Conservation (phyloP, 1,140 invertebrate species). For the honey bee (Apis mellifera) region Amel_HAv3.1 CM009945.2:9288001-9288500, state of each 20-base stretch:
- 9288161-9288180: conserved; percentile 77
- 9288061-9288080: conserved; percentile 63
- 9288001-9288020: conserved; percentile 32
- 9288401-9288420: neutral
- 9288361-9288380: neutral
- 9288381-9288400: neutral
- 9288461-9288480: no score
- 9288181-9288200: conserved; percentile 69
- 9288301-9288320: neutral
- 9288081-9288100: conserved; percentile 67
- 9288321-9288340: neutral
- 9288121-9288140: conserved; percentile 75
- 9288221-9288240: neutral
- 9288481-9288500: no score
- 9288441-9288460: no score
- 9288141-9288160: conserved; percentile 67
- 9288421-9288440: no score
- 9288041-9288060: conserved; percentile 67
- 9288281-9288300: neutral
- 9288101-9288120: conserved; percentile 78
- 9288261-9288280: neutral
- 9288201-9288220: conserved; percentile 41
- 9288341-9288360: neutral
- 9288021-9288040: conserved; percentile 70
- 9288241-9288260: neutral